Percentiles rank a stretch among this genome's conserved stretches.
These are phyloP conservation scores for Catamblyrhynchus diadema DNA, from an alignment of 2,797 vertebrate genomes.

Conservation along the genomic window DNA sequence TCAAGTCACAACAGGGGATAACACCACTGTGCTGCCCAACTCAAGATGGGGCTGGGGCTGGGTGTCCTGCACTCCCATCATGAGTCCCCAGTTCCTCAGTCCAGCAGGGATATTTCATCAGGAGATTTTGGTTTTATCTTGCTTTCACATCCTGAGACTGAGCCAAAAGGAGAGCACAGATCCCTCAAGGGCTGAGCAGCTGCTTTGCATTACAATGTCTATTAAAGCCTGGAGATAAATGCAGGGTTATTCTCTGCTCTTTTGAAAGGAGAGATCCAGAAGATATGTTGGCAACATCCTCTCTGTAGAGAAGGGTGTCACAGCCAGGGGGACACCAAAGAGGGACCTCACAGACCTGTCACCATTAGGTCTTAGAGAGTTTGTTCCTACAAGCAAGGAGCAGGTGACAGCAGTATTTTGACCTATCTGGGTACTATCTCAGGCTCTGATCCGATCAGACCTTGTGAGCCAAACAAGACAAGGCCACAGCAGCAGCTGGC, in stretches of 20 bases:
- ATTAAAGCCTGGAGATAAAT: background rate
- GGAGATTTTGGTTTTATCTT: background rate
- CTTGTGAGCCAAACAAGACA: slow-evolving; percentile 4
- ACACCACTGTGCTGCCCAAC: background rate
- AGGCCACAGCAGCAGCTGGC: slow-evolving; percentile 36
- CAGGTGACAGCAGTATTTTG: slow-evolving; percentile 5
- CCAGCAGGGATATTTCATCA: background rate
- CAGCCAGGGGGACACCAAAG: background rate
- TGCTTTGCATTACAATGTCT: background rate
- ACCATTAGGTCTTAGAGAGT: rapidly evolving
- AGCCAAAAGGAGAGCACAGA: background rate
- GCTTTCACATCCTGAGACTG: background rate
- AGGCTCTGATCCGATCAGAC: slow-evolving; percentile 19
- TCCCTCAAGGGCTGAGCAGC: background rate
- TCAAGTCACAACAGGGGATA: background rate
- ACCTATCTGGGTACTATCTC: background rate
- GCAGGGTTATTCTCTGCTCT: background rate
- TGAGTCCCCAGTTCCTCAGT: background rate
- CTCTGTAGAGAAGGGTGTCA: background rate
- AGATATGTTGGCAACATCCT: background rate
- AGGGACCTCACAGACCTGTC: background rate
- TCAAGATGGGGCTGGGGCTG: background rate
- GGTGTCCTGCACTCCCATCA: background rate
- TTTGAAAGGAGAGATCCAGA: background rate
- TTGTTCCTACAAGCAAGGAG: background rate